Evolutionary conservation across 92 coral and sea anemone genomes (phyloP), one percentile per base, ranked within the genome.

Genomic region (Micromussa lordhowensis): DNA sequence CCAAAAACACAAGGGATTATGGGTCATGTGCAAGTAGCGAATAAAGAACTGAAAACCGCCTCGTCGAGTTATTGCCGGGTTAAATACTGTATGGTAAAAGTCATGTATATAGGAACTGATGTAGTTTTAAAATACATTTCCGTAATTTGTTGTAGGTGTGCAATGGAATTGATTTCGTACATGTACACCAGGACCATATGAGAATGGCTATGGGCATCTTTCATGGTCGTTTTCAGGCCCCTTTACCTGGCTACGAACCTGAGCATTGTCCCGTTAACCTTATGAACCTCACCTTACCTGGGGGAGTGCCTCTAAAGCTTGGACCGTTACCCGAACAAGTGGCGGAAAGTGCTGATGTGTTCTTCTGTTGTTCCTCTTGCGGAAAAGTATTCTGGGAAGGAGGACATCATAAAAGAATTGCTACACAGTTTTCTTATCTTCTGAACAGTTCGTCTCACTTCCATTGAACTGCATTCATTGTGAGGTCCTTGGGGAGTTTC

Each of bases 381-480:
- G 98, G 99, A 11, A 98, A 93, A 89, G 89, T 98, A 74, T 98
- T 96, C 83, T 98, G 99, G 99, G 99, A 98, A 89, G 99, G 99
- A 1, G 89, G 95, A n/a, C 98, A 98, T 82, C 96, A 96, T 83
- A 91, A 92, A 84, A 92, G 91, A 72, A 94, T 96, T 38, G 69
- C 90, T 75, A 77, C 95, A 61, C 98, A 98, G 90, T 96, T 98
- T 85, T 88, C 96, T 5, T 94, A 96, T 75, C 80, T 96, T 70
- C 85, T 96, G 89, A 68, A 77, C 71, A 63, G 59, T 29, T 66
- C 82, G 12, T 44, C 51, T 44, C 51, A 44, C 51, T 44, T 44
- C 51, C 51, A 1, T 44, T 44, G 13, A 44, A 44, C 51, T 44
- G 51, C 10, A 8, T 44, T 44, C 0, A 44, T 44, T 8, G 10